Percentiles rank a stretch among this genome's conserved stretches.
Conservation (phyloP, 2,888 invertebrate species). For the Mythimna vitellina region DNA sequence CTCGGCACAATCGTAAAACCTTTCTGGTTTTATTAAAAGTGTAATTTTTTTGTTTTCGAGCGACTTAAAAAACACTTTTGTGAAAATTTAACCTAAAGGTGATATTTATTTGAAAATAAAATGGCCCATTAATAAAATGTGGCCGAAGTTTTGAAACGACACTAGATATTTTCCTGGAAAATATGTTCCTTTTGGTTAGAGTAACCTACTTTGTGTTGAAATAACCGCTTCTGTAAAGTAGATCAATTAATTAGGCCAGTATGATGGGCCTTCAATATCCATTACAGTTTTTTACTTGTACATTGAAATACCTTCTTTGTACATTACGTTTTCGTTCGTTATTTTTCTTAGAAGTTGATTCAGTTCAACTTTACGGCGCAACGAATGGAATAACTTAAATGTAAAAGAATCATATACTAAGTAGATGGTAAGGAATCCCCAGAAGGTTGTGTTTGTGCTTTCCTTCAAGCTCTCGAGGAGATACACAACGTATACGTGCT, state of each 20-base stretch:
- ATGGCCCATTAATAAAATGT: conserved; percentile 19
- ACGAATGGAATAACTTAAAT: conserved; percentile 25
- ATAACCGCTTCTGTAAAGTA: conserved; percentile 22
- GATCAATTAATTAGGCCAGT: conserved; percentile 42
- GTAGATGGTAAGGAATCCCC: conserved; percentile 47
- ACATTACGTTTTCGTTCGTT: conserved; percentile 12
- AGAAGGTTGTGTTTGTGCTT: conserved; percentile 53
- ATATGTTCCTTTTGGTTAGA: conserved; percentile 12
- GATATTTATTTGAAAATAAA: conserved; percentile 37
- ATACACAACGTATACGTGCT: conserved; percentile 45
- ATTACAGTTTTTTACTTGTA: conserved; percentile 27
- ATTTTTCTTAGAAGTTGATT: conserved; percentile 24
- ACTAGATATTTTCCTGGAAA: conserved; percentile 14
- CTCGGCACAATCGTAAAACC: conserved; percentile 62
- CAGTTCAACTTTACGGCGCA: conserved; percentile 12
- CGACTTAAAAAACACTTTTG: conserved; percentile 44
- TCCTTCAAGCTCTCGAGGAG: conserved; percentile 46
- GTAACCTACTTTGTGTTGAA: conserved; percentile 40
- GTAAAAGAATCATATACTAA: conserved; percentile 42
- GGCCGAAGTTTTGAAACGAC: conserved; percentile 12
- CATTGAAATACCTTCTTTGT: conserved; percentile 7
- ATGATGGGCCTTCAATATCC: conserved; percentile 28
- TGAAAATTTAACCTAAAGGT: conserved; percentile 27
- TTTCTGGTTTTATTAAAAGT: conserved; percentile 64
- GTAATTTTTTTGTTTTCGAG: conserved; percentile 61